Evolutionary conservation across 2,113 vertebrate genomes (phyloP).

Genomic region (Barnardius zonarius): DNA sequence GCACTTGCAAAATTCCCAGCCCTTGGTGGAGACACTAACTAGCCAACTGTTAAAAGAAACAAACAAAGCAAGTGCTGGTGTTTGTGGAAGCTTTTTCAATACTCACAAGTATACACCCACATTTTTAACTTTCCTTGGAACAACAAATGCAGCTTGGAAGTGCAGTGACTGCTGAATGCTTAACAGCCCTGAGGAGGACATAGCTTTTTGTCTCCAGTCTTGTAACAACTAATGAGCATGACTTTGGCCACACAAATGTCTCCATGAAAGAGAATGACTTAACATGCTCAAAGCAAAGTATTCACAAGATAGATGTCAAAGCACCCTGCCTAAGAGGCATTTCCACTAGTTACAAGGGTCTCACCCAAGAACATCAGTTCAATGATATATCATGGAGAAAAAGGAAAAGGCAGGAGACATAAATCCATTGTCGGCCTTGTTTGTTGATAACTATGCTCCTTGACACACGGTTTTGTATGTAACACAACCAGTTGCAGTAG

Average conservation of each 20-base stretch:
- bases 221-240: background rate
- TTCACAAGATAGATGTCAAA: fast-evolving
- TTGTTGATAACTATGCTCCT: background rate
- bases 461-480: background rate
- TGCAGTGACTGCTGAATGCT: background rate
- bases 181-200: background rate
- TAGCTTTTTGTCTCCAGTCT: background rate
- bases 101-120: too few species aligned
- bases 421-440: background rate
- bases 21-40: background rate
- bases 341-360: background rate
- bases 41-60: background rate
- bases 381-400: background rate
- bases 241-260: background rate
- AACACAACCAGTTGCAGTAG: background rate
- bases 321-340: background rate
- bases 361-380: background rate
- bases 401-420: background rate
- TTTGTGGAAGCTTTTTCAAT: background rate
- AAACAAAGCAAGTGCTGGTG: background rate
- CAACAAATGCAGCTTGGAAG: background rate
- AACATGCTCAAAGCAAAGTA: background rate
- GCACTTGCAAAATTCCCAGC: background rate
- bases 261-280: background rate
- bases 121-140: background rate